phyloP scores from a whole-genome alignment of 2,888 invertebrate species.

The Biston betularia region DNA sequence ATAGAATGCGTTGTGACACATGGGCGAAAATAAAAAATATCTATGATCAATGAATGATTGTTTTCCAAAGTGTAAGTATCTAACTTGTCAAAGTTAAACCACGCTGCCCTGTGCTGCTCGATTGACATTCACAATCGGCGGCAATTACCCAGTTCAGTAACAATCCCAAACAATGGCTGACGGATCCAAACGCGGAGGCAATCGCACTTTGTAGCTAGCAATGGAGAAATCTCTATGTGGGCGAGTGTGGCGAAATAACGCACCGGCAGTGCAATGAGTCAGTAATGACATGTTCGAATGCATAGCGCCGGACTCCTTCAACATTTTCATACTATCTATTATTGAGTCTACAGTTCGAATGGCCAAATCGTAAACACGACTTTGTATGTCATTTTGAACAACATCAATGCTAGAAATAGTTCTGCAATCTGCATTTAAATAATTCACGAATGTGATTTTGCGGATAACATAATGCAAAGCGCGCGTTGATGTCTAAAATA shows the following conservation, averaged over 20 bases:
- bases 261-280: constrained; percentile 64
- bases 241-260: constrained; percentile 68
- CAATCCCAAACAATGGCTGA: constrained; percentile 73
- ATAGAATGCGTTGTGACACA: too few relatives aligned
- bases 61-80: neutral
- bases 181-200: constrained; percentile 63
- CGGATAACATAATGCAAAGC: neutral
- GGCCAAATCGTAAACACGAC: constrained; percentile 46
- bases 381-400: constrained; percentile 31
- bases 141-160: constrained; percentile 72
- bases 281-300: constrained; percentile 66
- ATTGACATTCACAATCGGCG: constrained; percentile 48
- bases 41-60: neutral
- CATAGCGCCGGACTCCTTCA: constrained; percentile 46
- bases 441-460: constrained; percentile 15
- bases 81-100: neutral
- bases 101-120: constrained; percentile 24
- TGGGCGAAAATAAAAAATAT: too few relatives aligned
- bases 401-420: constrained; percentile 22
- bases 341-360: constrained; percentile 24
- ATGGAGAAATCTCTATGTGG: constrained; percentile 79
- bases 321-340: constrained; percentile 30
- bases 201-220: constrained; percentile 71
- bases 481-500: constrained; percentile 44
- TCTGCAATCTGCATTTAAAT: constrained; percentile 10